Evolutionary conservation across 2,888 invertebrate species (phyloP).

Genomic region (Cataglyphis cursor): DNA sequence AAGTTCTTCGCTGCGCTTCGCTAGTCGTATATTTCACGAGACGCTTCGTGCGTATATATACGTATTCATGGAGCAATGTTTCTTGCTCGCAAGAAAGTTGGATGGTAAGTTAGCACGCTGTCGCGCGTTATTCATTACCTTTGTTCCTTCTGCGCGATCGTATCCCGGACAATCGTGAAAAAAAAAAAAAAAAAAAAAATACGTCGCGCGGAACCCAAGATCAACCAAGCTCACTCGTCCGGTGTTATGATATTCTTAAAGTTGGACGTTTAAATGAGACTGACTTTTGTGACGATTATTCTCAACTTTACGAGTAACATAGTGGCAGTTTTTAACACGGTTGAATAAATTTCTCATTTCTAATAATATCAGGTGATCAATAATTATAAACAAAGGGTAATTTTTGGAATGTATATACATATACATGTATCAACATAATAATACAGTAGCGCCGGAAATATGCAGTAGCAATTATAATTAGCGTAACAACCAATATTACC

Average conservation of each 20-base stretch:
- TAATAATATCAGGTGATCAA: background rate
- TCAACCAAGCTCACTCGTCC: conserved; percentile 19
- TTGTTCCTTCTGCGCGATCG: conserved; percentile 55
- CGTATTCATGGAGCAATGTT: conserved; percentile 66
- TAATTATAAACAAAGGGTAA: background rate
- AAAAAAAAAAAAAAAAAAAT: conserved; percentile 50
- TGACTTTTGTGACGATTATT: conserved; percentile 1
- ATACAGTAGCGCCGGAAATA: background rate
- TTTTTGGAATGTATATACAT: background rate
- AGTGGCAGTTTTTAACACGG: background rate
- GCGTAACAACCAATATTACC: background rate
- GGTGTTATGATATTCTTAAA: conserved; percentile 17
- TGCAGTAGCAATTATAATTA: background rate
- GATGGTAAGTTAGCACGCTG: conserved; percentile 61
- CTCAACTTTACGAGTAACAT: background rate
- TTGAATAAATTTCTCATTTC: background rate
- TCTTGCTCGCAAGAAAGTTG: conserved; percentile 64
- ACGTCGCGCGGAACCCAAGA: conserved; percentile 4
- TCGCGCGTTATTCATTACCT: conserved; percentile 67
- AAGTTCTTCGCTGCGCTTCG: conserved; percentile 52
- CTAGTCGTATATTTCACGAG: conserved; percentile 55
- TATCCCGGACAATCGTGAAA: conserved; percentile 46
- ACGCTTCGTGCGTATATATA: conserved; percentile 32
- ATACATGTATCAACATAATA: background rate
- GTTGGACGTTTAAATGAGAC: conserved; percentile 26